A percentile compares a stretch with the other conserved stretches of the same genome.
Conservation (phyloP, 2,888 invertebrate genomes). For the Ennomos quercinarius region DNA sequence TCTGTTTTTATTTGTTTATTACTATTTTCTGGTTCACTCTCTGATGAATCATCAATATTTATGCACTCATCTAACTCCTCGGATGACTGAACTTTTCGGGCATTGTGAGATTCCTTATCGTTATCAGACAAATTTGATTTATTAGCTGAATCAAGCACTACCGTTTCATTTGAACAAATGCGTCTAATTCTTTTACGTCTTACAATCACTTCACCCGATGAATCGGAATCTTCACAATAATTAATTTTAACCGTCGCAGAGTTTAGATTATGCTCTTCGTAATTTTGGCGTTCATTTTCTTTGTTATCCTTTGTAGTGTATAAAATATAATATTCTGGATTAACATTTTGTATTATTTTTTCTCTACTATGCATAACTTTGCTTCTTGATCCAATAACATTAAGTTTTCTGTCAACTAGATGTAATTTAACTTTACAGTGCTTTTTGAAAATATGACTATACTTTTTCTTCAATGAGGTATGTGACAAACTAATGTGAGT, state of each 20-base stretch:
- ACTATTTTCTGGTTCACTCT: slow-evolving; percentile 49
- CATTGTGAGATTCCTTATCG: slow-evolving; percentile 23
- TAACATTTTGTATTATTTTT: slow-evolving; percentile 54
- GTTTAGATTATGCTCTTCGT: neutral
- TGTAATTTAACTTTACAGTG: slow-evolving; percentile 56
- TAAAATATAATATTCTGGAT: slow-evolving; percentile 52
- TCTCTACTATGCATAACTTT: slow-evolving; percentile 56
- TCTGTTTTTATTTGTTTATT: slow-evolving; percentile 10
- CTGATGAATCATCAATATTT: slow-evolving; percentile 66
- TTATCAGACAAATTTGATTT: slow-evolving; percentile 32
- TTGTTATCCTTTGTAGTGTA: slow-evolving; percentile 45
- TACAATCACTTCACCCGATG: slow-evolving; percentile 22
- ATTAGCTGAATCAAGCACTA: slow-evolving; percentile 45
- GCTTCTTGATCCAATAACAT: slow-evolving; percentile 55
- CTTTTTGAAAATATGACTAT: slow-evolving; percentile 49
- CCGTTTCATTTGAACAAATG: slow-evolving; percentile 52
- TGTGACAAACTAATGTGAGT: slow-evolving; percentile 34
- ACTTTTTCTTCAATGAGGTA: slow-evolving; percentile 41
- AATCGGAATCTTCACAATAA: slow-evolving; percentile 17
- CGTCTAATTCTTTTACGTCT: slow-evolving; percentile 48
- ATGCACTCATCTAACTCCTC: slow-evolving; percentile 52
- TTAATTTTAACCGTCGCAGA: neutral
- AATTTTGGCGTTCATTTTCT: slow-evolving; percentile 12
- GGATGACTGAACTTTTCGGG: neutral
- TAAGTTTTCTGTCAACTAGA: slow-evolving; percentile 60